Evolutionary conservation across 2,113 vertebrate species (phyloP).

Genomic region (Platichthys flesus): DNA sequence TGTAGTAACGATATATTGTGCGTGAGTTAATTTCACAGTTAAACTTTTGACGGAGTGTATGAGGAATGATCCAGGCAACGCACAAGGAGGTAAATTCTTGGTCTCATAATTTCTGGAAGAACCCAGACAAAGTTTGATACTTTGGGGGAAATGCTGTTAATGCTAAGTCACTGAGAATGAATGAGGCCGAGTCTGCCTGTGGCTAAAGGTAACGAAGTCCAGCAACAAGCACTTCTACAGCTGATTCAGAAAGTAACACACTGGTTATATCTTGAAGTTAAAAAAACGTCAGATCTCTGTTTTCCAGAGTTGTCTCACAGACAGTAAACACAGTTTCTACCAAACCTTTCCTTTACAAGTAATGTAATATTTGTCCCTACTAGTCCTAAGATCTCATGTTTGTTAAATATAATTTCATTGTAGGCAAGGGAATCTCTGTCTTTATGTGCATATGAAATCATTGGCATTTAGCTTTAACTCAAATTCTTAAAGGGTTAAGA

Average conservation of each 20-base stretch:
- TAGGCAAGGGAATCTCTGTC: background rate
- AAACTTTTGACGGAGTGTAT: slow-evolving; percentile 5
- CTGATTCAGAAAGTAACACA: too few species aligned
- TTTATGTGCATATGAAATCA: background rate
- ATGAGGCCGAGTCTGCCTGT: too few species aligned
- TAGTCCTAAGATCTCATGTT: background rate
- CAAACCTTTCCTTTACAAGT: too few species aligned
- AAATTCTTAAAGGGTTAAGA: background rate
- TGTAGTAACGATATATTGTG: too few species aligned
- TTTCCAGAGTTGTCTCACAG: background rate
- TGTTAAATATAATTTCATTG: too few species aligned
- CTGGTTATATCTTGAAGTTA: too few species aligned
- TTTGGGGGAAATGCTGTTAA: background rate
- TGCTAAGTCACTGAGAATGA: too few species aligned
- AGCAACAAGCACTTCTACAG: too few species aligned
- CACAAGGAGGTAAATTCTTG: background rate
- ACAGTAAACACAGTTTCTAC: too few species aligned
- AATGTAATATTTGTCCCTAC: background rate
- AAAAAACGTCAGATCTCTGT: too few species aligned
- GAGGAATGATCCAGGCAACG: slow-evolving; percentile 16
- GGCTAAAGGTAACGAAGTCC: too few species aligned
- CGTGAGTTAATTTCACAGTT: slow-evolving; percentile 9
- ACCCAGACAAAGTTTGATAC: background rate
- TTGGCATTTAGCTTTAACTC: background rate
- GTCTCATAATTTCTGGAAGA: background rate